These are phyloP conservation scores for Petroica traversi DNA, from an alignment of 2,113 vertebrate species.

Conservation along the genomic window DNA sequence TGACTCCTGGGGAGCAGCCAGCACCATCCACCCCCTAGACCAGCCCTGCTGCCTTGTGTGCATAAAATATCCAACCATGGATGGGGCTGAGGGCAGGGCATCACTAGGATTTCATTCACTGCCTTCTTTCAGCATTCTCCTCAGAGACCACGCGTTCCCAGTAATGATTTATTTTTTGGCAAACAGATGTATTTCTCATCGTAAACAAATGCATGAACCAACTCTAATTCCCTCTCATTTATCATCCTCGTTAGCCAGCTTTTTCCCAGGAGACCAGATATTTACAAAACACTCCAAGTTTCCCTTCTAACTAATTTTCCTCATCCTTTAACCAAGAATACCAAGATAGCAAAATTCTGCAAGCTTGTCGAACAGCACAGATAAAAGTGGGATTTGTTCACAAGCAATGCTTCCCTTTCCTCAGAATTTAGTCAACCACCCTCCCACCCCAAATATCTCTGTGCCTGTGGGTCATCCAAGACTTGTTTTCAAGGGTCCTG, in stretches of 20 bases:
- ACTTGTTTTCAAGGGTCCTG: not conserved
- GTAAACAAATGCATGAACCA: not conserved
- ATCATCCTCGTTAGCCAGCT: not conserved
- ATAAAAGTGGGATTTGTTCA: not conserved
- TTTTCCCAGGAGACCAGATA: not conserved
- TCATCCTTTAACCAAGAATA: not conserved
- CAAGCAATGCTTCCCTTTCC: fast-evolving
- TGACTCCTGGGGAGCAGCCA: not conserved
- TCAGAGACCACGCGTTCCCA: not conserved
- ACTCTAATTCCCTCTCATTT: not conserved
- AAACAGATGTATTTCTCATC: not conserved
- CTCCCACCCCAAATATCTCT: not conserved
- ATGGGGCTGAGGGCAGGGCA: fast-evolving
- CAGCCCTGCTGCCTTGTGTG: fast-evolving
- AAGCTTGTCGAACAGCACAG: not conserved
- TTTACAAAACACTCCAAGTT: not conserved
- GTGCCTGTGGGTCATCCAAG: fast-evolving
- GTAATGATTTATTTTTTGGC: not conserved
- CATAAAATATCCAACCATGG: not conserved
- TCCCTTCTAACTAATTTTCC: not conserved
- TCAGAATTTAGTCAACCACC: not conserved
- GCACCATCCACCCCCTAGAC: fast-evolving
- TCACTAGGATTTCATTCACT: not conserved
- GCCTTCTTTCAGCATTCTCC: not conserved
- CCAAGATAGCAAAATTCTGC: not conserved